A percentile compares a stretch with the other conserved stretches of the same genome.
Conservation (phyloP, 2,888 invertebrate genomes). For the Agrotis segetum region DNA sequence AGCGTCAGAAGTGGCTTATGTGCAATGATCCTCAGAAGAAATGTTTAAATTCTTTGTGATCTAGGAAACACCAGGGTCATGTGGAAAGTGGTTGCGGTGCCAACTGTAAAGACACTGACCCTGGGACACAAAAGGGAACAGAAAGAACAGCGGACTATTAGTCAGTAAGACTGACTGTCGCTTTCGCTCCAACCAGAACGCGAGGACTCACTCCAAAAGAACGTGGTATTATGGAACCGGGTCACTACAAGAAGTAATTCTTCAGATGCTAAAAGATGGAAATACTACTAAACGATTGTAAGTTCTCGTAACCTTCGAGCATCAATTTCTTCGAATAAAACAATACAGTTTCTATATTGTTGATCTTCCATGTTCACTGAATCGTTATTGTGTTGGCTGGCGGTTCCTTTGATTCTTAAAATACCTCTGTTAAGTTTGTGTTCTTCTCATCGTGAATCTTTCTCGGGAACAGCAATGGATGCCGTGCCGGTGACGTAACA, state of each 20-base stretch:
- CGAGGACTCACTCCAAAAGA: no score
- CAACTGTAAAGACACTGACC: no score
- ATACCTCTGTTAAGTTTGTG: neutral
- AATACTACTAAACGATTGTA: slow-evolving; percentile 27
- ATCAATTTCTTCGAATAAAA: slow-evolving; percentile 41
- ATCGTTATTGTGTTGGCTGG: neutral
- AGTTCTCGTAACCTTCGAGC: slow-evolving; percentile 6
- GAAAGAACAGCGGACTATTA: no score
- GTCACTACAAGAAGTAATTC: slow-evolving; percentile 5
- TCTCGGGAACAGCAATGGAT: neutral
- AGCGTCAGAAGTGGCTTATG: no score
- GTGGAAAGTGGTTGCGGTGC: neutral
- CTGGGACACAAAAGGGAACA: no score
- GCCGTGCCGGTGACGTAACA: neutral
- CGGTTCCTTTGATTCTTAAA: neutral
- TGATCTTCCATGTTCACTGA: neutral
- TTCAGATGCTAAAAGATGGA: neutral
- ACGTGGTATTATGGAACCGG: neutral
- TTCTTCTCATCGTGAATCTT: neutral
- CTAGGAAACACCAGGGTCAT: neutral
- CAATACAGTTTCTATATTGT: slow-evolving; percentile 41
- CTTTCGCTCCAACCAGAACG: no score
- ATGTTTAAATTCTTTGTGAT: neutral
- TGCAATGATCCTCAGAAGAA: neutral
- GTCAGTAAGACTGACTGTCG: no score